These are phyloP conservation scores for Pelvicachromis taeniatus DNA, from an alignment of 2,113 vertebrate species.

Conservation along the genomic window DNA sequence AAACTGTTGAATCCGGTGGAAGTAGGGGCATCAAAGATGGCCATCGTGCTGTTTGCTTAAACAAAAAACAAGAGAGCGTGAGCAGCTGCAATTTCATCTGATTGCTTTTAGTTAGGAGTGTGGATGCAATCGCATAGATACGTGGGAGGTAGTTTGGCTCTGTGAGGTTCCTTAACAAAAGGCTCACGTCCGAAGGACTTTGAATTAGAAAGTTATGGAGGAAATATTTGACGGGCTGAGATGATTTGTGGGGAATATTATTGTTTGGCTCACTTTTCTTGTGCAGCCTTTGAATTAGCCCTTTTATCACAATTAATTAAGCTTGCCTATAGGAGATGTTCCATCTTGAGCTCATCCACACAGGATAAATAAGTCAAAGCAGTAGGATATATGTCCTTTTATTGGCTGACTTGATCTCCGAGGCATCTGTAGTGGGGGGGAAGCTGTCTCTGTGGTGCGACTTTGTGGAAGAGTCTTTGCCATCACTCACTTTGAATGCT, in stretches of 20 bases:
- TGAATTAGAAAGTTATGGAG: conserved; percentile 74
- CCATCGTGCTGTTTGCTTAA: conserved; percentile 37
- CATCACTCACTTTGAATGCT: conserved; percentile 76
- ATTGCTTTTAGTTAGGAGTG: conserved; percentile 24
- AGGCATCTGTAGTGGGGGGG: conserved; percentile 68
- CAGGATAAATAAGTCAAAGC: conserved; percentile 77
- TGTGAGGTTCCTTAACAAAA: conserved; percentile 62
- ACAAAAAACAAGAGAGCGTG: conserved; percentile 36
- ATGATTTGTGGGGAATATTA: conserved; percentile 77
- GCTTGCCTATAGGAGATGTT: conserved; percentile 75
- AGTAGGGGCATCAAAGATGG: conserved; percentile 38
- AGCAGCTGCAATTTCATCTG: conserved; percentile 6
- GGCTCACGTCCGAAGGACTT: conserved; percentile 68
- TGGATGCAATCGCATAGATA: conserved; percentile 14
- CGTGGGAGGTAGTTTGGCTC: conserved; percentile 36
- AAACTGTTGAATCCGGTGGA: conserved; percentile 35
- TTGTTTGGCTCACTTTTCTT: conserved; percentile 74
- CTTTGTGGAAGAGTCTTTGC: conserved; percentile 70
- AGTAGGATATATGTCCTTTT: conserved; percentile 80
- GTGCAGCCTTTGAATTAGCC: conserved; percentile 74
- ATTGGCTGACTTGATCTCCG: conserved; percentile 77
- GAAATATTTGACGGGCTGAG: conserved; percentile 72
- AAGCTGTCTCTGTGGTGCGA: conserved; percentile 60
- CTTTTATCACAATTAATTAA: conserved; percentile 84
- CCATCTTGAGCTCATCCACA: conserved; percentile 78